Evolutionary conservation across 2,888 invertebrate species (phyloP), one percentile per base, ranked within the genome.

Genomic region (Drosophila melanocephala): DNA sequence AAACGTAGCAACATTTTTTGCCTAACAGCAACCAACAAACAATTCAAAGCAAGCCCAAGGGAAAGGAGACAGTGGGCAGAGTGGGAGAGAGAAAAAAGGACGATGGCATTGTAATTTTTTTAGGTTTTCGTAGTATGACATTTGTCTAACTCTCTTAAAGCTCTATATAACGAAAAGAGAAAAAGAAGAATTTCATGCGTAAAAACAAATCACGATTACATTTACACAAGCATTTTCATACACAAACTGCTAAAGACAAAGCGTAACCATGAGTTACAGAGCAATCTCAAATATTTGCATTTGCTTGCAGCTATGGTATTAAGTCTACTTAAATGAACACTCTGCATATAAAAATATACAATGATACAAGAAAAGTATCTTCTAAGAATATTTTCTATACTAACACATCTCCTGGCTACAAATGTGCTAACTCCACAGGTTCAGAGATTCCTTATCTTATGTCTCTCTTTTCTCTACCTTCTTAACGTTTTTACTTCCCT

Each of bases 121-220:
- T 67, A 39, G 32, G 33, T 72, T 75, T 70, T 51, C 47, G 28
- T 57, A 64, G 66, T 72, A 78, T 74, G 84, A 75, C 87, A 81
- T 74, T 47, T 72, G 79, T 68, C 59, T 75, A 76, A 75, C 64
- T 80, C 67, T 39, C 44, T 47, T 51, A 72, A 33, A 44, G 16
- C 56, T 44, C 39, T 52, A 47, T 30, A n/a, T 61, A 28, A 50
- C 37, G 61, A 35, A 55, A 32, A 44, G 37, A 10, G 30, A 42
- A 42, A 19, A 22, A 42, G 22, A 44, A 22, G 33, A 33, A 47
- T 26, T 19, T 19, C 28, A 39, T 30, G 33, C 61, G 35, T 42
- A 35, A 37, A 39, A 28, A 39, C 35, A 47, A 52, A 51, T 56
- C 59, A 22, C 30, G 22, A 56, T 30, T 22, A 53, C 28, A 51